Conservation (phyloP, 2,888 invertebrate species). For the Rotaria macrura region DNA sequence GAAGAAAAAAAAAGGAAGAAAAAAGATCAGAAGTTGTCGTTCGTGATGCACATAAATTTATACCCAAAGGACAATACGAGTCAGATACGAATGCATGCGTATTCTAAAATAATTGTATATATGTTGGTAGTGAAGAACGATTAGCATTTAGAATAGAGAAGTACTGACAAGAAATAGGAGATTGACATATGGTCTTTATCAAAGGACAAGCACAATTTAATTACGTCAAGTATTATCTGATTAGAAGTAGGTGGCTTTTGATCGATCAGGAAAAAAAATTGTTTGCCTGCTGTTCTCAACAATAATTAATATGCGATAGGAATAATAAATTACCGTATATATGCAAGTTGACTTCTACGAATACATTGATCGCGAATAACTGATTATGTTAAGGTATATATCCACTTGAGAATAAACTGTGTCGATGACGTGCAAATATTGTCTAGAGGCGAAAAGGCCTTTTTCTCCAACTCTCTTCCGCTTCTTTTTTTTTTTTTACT, state of each 20-base stretch:
- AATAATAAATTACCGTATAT: neutral
- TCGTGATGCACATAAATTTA: neutral
- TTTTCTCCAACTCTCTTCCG: neutral
- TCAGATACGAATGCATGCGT: neutral
- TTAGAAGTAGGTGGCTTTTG: neutral
- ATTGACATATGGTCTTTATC: neutral
- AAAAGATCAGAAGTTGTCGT: conserved; percentile 8
- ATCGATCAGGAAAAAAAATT: neutral
- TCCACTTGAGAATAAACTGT: neutral
- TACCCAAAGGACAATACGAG: neutral
- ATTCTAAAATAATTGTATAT: conserved; percentile 5
- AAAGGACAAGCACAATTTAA: neutral
- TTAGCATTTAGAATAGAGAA: neutral
- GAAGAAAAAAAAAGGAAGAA: neutral
- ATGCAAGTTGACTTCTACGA: neutral
- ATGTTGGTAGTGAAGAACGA: neutral
- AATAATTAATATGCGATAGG: neutral
- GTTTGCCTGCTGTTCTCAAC: too few relatives aligned
- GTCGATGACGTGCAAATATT: neutral
- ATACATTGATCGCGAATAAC: neutral
- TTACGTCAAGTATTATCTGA: conserved; percentile 12
- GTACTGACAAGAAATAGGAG: neutral
- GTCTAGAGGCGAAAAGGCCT: neutral
- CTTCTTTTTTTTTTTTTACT: neutral
- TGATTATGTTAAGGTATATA: neutral